Evolutionary conservation across 2,797 vertebrate species (phyloP), one percentile per base, ranked within the genome.

Genomic region (Sciaenops ocellatus): DNA sequence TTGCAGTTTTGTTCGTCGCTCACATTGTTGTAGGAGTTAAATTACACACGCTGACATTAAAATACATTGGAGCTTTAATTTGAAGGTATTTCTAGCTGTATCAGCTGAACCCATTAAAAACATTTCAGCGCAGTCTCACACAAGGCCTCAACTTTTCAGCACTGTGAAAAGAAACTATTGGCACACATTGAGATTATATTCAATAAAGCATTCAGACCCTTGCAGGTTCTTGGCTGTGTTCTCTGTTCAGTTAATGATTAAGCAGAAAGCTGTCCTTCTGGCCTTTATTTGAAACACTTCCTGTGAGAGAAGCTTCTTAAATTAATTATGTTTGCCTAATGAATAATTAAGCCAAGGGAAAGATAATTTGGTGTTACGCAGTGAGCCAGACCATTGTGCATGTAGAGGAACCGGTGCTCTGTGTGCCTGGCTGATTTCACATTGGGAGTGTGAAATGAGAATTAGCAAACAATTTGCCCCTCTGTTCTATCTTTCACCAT

Each of bases 291-390:
- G 87, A 94, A 93, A 92, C 89, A 90, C 92, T 91, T 94, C 93
- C 91, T 94, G 86, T 80, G 92, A 94, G 93, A 89, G 88, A 91
- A 86, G 90, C 90, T 90, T 87, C 89, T 89, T 94, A 92, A 94
- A 94, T 94, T 94, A 94, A 95, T 95, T 94, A 93, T 93, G 92
- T 95, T 95, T 93, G 92, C 88, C 87, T 94, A 93, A 94, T 95
- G 92, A 94, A 94, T 95, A 94, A 94, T 95, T 94, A 92, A 94
- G 88, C 89, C 82, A 60, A 71, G 85, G 89, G 89, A 90, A 93
- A 95, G 92, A 94, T 93, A 93, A 93, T 93, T 91, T 93, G 86
- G 87, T 86, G 88, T 93, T 90, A 90, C 78, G 81, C 91, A 88
- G 86, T 70, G 73, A 89, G 90, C 85, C 89, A 83, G 87, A 82